Percentiles rank a stretch among this genome's conserved stretches.
Conservation (phyloP, 2,113 vertebrate species). For the Tychaedon coryphoeus region DNA sequence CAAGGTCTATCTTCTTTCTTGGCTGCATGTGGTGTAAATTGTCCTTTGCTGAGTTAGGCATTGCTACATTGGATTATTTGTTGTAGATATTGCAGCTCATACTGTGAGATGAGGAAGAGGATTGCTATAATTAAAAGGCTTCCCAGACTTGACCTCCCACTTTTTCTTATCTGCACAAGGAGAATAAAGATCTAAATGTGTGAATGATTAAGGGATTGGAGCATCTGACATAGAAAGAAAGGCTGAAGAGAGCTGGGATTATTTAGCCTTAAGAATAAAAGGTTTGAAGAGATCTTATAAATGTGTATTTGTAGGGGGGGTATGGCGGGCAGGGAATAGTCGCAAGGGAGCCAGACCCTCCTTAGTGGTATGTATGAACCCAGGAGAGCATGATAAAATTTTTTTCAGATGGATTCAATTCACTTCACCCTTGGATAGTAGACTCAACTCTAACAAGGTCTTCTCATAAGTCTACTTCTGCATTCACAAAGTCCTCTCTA, state of each 20-base stretch:
- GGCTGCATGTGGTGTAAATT: neutral
- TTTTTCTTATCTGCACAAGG: neutral
- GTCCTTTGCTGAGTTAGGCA: conserved; percentile 6
- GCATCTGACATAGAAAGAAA: neutral
- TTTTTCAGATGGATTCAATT: neutral
- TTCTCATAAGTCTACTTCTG: neutral
- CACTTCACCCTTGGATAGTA: neutral
- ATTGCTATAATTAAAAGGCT: conserved; percentile 16
- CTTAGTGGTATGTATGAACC: neutral
- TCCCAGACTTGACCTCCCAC: neutral
- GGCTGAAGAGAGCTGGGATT: neutral
- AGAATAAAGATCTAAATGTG: conserved; percentile 19
- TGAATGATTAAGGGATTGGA: neutral
- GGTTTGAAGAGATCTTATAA: neutral
- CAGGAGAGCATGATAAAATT: neutral
- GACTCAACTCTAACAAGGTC: neutral
- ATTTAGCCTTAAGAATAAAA: neutral
- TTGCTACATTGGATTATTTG: neutral
- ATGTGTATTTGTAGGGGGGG: neutral
- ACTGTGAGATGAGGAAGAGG: conserved; percentile 3
- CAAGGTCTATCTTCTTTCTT: neutral
- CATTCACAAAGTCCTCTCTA: neutral
- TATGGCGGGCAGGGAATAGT: neutral
- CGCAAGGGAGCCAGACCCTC: neutral
- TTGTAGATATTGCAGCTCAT: neutral